Evolutionary conservation across 1,140 invertebrate species (phyloP).

Genomic region (Drosophila virilis): DNA sequence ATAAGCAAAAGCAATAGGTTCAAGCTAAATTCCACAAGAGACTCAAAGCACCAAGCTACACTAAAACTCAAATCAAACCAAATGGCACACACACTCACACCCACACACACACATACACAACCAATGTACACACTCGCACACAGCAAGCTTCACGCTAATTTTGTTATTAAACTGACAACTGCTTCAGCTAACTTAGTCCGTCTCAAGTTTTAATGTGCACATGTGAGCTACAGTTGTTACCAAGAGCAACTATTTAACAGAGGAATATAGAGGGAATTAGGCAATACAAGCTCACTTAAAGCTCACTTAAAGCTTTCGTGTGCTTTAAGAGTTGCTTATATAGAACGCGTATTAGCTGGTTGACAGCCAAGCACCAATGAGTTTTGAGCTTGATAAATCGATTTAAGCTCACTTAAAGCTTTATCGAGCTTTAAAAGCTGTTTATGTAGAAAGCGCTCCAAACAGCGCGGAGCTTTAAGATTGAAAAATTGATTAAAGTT

Average conservation of each 20-base stretch:
- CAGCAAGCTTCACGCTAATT: constrained; percentile 12
- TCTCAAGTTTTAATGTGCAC: neutral
- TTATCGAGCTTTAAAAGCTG: neutral
- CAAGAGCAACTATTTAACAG: neutral
- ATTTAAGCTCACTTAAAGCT: neutral
- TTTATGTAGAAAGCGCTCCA: no score
- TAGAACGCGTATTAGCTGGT: no score
- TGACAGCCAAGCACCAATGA: no score
- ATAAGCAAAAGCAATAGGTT: constrained; percentile 26
- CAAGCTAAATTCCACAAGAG: constrained; percentile 12
- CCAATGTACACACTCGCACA: neutral
- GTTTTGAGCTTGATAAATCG: no score
- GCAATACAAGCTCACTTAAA: neutral
- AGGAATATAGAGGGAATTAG: neutral
- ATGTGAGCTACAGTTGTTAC: neutral
- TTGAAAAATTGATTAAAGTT: no score
- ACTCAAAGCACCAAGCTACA: constrained; percentile 6
- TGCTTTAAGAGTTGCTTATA: neutral
- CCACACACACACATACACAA: neutral
- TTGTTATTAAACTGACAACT: constrained; percentile 14
- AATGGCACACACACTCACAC: constrained; percentile 9
- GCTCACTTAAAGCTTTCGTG: neutral
- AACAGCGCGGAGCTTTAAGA: no score
- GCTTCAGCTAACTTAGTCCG: constrained; percentile 20
- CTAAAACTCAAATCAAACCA: neutral